A percentile compares a stretch with the other conserved stretches of the same genome.
These are phyloP conservation scores for Trachelipus rathkii DNA, from an alignment of 1,140 invertebrate genomes.

Conservation along the genomic window DNA sequence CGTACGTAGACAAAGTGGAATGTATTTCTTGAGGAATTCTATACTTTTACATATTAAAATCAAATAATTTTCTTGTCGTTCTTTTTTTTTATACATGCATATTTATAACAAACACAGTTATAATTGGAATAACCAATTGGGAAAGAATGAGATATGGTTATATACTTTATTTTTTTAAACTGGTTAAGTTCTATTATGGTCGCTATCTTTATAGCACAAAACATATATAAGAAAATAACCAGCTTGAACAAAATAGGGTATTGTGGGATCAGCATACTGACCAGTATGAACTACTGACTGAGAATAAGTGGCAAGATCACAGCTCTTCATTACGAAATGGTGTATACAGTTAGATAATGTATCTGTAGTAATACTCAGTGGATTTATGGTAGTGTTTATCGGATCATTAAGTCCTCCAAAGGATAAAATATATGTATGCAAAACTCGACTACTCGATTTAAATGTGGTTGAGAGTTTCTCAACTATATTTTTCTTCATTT, in stretches of 20 bases:
- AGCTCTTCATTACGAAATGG: neutral
- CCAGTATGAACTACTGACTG: constrained; percentile 28
- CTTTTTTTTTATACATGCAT: too few species aligned
- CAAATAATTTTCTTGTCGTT: too few species aligned
- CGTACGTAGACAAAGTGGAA: too few species aligned
- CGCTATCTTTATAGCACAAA: neutral
- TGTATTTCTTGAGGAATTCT: too few species aligned
- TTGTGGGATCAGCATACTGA: constrained; percentile 24
- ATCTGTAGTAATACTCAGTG: neutral
- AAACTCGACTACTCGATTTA: neutral
- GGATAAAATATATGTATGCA: neutral
- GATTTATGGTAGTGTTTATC: neutral
- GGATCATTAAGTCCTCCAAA: neutral
- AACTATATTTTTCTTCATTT: constrained; percentile 1
- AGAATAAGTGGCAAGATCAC: constrained; percentile 28
- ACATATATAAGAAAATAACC: constrained; percentile 27
- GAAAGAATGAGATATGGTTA: too few species aligned
- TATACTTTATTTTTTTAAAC: too few species aligned
- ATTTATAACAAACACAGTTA: too few species aligned
- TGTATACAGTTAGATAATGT: neutral
- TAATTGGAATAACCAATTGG: too few species aligned
- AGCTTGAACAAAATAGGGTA: constrained; percentile 30
- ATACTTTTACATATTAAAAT: too few species aligned
- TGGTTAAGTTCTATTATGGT: neutral
- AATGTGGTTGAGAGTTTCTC: neutral